phyloP scores from a whole-genome alignment of 2,888 invertebrate genomes.

The Tillus elongatus region DNA sequence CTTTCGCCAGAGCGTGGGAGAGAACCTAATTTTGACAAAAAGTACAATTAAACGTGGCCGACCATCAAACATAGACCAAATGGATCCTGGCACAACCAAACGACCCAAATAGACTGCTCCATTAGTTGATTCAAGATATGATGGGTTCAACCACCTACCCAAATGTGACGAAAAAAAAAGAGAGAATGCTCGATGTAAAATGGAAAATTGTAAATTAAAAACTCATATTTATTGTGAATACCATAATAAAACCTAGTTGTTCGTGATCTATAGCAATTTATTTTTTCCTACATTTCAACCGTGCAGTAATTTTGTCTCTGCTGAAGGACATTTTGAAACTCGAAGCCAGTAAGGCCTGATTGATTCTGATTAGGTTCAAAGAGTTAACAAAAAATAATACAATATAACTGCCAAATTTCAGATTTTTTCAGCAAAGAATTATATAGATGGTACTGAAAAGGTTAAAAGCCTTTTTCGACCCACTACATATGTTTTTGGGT shows the following conservation, averaged over 20 bases:
- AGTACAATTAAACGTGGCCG: too few species aligned
- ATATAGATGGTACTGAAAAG: constrained; percentile 3
- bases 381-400: not conserved
- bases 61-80: too few species aligned
- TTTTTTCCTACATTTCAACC: constrained; percentile 3
- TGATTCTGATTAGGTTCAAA: not conserved
- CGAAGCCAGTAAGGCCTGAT: constrained; percentile 2
- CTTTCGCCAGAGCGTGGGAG: constrained; percentile 16
- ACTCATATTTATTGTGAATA: too few species aligned
- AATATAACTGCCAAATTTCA: constrained; percentile 3
- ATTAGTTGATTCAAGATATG: too few species aligned
- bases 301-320: constrained; percentile 3
- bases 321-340: constrained; percentile 2
- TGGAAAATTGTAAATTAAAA: too few species aligned
- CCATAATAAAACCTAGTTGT: constrained; percentile 1
- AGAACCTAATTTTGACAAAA: constrained; percentile 14
- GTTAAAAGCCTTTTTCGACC: too few species aligned
- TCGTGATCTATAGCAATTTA: constrained; percentile 1
- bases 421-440: constrained; percentile 3
- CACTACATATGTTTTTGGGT: too few species aligned
- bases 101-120: too few species aligned
- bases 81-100: too few species aligned
- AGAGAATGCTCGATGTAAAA: too few species aligned
- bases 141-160: too few species aligned
- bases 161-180: too few species aligned